Conservation (phyloP, 1,140 invertebrate genomes). For the Tetranychus cinnabarinus region DNA sequence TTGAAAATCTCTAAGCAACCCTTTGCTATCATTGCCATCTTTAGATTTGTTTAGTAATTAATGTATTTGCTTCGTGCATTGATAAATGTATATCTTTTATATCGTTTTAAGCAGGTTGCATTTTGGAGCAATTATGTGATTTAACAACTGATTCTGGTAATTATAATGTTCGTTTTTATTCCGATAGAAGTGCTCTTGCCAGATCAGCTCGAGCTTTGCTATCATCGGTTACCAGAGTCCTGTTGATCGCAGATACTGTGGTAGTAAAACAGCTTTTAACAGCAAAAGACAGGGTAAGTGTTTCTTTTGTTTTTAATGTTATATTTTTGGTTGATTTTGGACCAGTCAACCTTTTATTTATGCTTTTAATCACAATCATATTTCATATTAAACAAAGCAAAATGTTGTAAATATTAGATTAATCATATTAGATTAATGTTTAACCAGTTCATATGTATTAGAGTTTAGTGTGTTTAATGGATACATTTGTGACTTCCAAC, state of each 20-base stretch:
- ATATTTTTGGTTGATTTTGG: neutral
- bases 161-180: conserved; percentile 7
- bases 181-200: conserved; percentile 32
- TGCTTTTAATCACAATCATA: neutral
- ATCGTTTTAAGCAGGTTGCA: conserved; percentile 24
- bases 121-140: conserved; percentile 19
- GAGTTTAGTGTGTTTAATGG: too few species aligned
- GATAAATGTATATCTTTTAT: neutral
- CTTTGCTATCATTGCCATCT: too few species aligned
- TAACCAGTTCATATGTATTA: too few species aligned
- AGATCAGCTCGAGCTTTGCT: conserved; percentile 74
- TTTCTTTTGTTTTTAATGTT: neutral
- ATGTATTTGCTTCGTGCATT: too few species aligned
- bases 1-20: too few species aligned
- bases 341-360: neutral
- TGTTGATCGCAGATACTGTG: conserved; percentile 93
- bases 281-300: conserved; percentile 74
- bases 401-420: neutral
- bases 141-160: neutral
- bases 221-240: conserved; percentile 77
- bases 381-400: neutral
- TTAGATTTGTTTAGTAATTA: too few species aligned
- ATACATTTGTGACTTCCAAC: too few species aligned
- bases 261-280: conserved; percentile 86
- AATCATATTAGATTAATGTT: neutral